A percentile compares a stretch with the other conserved stretches of the same genome.
phyloP scores from a whole-genome alignment of 1,140 invertebrate species.

The Atta colombica region DNA sequence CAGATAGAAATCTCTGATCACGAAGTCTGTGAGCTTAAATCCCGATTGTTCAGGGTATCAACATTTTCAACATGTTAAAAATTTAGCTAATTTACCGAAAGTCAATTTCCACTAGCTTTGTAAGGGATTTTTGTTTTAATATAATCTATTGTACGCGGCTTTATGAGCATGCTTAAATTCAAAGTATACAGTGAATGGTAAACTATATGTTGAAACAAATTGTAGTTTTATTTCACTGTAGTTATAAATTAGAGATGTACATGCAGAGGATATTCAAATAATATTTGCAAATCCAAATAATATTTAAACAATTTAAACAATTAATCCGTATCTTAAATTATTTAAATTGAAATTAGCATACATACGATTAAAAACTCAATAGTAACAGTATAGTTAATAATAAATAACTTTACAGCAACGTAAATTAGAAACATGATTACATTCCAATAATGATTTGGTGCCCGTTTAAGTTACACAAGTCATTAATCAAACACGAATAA shows the following conservation, averaged over 20 bases:
- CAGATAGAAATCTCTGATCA: not conserved
- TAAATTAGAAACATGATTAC: constrained; percentile 36
- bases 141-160: not conserved
- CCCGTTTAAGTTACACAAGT: constrained; percentile 53
- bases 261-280: not conserved
- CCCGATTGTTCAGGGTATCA: not conserved
- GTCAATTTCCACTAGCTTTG: too few relatives aligned
- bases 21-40: not conserved
- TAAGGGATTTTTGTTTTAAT: not conserved
- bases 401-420: constrained; percentile 33
- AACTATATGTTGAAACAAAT: not conserved
- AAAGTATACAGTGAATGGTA: not conserved
- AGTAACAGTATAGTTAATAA: constrained; percentile 18
- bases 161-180: not conserved
- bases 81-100: too few relatives aligned
- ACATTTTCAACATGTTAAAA: too few relatives aligned
- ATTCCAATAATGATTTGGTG: constrained; percentile 42
- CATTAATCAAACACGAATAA: constrained; percentile 35
- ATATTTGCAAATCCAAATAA: not conserved
- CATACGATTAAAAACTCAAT: constrained; percentile 13
- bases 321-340: constrained; percentile 44
- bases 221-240: not conserved
- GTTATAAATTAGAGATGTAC: not conserved
- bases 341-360: constrained; percentile 1
- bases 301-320: constrained; percentile 56